Percentiles rank a stretch among this genome's conserved stretches.
These are phyloP conservation scores for Microctonus aethiopoides DNA, from an alignment of 2,888 invertebrate species.

Conservation along the genomic window DNA sequence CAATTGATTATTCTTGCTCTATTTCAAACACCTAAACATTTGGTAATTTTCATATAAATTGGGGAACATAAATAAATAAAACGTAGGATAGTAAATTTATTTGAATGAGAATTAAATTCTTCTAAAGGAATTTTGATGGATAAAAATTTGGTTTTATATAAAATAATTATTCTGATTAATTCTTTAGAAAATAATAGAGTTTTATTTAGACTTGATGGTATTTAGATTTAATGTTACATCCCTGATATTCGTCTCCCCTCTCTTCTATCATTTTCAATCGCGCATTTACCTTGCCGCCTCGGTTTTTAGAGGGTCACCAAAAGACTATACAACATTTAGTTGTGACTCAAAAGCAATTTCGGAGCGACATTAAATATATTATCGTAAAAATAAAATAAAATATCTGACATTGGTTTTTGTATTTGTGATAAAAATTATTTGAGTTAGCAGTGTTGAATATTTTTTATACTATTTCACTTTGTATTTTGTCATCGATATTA, in stretches of 20 bases:
- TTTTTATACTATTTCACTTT: too few relatives aligned
- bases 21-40: too few relatives aligned
- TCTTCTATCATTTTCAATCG: slow-evolving; percentile 4
- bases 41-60: too few relatives aligned
- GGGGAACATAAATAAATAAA: too few relatives aligned
- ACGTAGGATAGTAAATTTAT: too few relatives aligned
- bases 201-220: not conserved
- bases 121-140: too few relatives aligned
- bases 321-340: not conserved
- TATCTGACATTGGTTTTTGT: too few relatives aligned
- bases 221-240: slow-evolving; percentile 8
- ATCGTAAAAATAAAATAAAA: too few relatives aligned
- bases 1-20: not conserved
- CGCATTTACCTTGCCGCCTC: slow-evolving; percentile 26
- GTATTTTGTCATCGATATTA: slow-evolving; percentile 37
- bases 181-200: not conserved
- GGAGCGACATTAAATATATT: not conserved
- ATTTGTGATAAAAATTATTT: too few relatives aligned
- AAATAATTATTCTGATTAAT: not conserved
- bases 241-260: slow-evolving; percentile 17
- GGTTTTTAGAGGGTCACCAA: not conserved
- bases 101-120: too few relatives aligned
- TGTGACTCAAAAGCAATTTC: not conserved
- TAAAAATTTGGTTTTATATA: not conserved
- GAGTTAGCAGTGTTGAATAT: too few relatives aligned